Evolutionary conservation across 2,113 vertebrate species (phyloP), one percentile per base, ranked within the genome.

Genomic region (Irena cyanogastra): DNA sequence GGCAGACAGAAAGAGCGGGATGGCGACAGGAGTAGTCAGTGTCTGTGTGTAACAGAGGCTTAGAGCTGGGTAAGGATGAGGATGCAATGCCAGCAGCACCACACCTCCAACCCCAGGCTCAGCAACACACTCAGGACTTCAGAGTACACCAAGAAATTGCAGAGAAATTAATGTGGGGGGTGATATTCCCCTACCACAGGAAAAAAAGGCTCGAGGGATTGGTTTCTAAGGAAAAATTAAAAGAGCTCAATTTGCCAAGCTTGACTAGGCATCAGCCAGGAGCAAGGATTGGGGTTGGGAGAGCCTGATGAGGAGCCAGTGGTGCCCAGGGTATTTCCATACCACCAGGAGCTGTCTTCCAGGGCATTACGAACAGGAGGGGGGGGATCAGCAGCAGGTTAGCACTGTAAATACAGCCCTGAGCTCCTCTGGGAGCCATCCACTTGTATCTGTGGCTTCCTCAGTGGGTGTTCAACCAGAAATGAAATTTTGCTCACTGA

Each of bases 151-250:
- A 50, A 56, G 49, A 49, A 83, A 83, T 31, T 76, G 65, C 35
- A 56, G 39, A 81, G 45, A 82, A 93, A 76, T 71, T 41, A 33
- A 16, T 10, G 18, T 41, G 45, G 2, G 16, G 18, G 13, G 10
- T 44, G 37, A 71, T 74, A 75, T 56, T 72, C 27, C 37, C 31
- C 26, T 71, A 54, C n/a, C 69, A 52, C 42, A 82, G 83, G 72
- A 86, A 76, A 75, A 87, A 88, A 72, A 66, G 42, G n/a, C 72
- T 80, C 2, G 4, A 66, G 53, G 69, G 84, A 65, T 28, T 53
- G 68, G 70, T 91, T 94, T 81, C 49, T 28, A 76, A 83, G 54
- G 50, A 90, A 94, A 91, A 91, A 95, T 83, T 83, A 72, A 70
- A 79, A 93, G 64, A 82, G 39, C 60, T 90, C 44, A 63, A 88